phyloP scores from a whole-genome alignment of 2,888 invertebrate species.

The Tiphia femorata region DNA sequence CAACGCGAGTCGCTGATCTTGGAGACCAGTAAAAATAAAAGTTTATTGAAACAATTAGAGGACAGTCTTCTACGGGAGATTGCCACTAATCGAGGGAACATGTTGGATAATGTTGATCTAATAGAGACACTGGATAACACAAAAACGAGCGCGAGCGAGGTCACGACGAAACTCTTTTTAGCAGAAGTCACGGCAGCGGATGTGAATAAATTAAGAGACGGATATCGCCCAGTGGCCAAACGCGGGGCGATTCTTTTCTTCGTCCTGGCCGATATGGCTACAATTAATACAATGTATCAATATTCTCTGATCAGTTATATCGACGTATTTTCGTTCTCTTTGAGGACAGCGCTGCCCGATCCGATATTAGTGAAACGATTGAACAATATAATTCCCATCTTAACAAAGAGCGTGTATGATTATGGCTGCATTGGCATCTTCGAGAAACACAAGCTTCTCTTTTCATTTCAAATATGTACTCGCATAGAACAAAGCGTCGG shows the following conservation, averaged over 20 bases:
- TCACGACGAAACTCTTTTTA: slow-evolving; percentile 80
- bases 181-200: slow-evolving; percentile 83
- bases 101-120: slow-evolving; percentile 91
- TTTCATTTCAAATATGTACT: slow-evolving; percentile 91
- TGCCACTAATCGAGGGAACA: slow-evolving; percentile 89
- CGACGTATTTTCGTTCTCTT: slow-evolving; percentile 85
- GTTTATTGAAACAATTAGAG: slow-evolving; percentile 84
- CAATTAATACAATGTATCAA: slow-evolving; percentile 92
- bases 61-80: slow-evolving; percentile 87
- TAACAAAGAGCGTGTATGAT: slow-evolving; percentile 90
- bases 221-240: slow-evolving; percentile 87
- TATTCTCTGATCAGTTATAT: slow-evolving; percentile 89
- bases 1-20: slow-evolving; percentile 85
- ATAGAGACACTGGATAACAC: slow-evolving; percentile 90
- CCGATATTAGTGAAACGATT: slow-evolving; percentile 81
- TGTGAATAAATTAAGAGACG: slow-evolving; percentile 86
- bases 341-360: slow-evolving; percentile 87
- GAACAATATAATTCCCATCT: slow-evolving; percentile 83
- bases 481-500: slow-evolving; percentile 82
- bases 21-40: slow-evolving; percentile 90
- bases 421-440: slow-evolving; percentile 95
- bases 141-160: slow-evolving; percentile 88
- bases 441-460: slow-evolving; percentile 90
- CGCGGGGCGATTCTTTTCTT: slow-evolving; percentile 93
- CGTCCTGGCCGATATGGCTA: slow-evolving; percentile 90